These are phyloP conservation scores for Anomalospiza imberbis DNA, from an alignment of 2,797 vertebrate species.

Conservation along the genomic window DNA sequence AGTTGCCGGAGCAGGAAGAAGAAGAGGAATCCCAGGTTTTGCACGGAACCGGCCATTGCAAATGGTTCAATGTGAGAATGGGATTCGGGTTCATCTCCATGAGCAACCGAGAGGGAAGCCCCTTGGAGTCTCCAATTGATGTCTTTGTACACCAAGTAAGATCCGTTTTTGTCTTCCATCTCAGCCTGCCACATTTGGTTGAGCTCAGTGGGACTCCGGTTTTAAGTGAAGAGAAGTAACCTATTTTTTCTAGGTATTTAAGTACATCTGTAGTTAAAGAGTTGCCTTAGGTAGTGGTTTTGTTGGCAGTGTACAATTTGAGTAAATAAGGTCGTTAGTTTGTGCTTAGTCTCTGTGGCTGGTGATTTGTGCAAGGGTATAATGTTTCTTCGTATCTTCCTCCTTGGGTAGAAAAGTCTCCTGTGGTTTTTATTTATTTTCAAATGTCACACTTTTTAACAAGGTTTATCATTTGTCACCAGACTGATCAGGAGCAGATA, in stretches of 20 bases:
- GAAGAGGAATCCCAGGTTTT: constrained; percentile 86
- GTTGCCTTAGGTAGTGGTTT: not conserved
- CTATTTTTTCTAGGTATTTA: not conserved
- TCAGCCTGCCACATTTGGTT: not conserved
- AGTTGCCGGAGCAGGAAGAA: constrained; percentile 84
- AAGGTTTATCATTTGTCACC: not conserved
- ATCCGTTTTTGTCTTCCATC: constrained; percentile 36
- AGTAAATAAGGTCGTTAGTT: not conserved
- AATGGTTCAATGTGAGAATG: constrained; percentile 99
- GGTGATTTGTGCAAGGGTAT: not conserved
- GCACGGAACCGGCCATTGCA: constrained; percentile 94
- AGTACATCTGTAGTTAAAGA: not conserved
- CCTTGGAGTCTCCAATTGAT: constrained; percentile 91
- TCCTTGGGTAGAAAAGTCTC: not conserved
- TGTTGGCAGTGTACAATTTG: not conserved
- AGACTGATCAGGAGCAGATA: not conserved
- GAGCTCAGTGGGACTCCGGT: not conserved
- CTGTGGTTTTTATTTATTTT: not conserved
- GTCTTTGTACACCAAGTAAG: constrained; percentile 99
- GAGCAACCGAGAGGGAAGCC: constrained; percentile 90
- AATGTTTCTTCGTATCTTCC: not conserved
- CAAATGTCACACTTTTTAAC: not conserved
- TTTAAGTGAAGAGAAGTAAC: not conserved
- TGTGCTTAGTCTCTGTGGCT: not conserved
- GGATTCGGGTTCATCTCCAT: constrained; percentile 99